Base-by-base conservation (phyloP, 1,140 invertebrate genomes). In the Stegodyphus mimosarum region DNA sequence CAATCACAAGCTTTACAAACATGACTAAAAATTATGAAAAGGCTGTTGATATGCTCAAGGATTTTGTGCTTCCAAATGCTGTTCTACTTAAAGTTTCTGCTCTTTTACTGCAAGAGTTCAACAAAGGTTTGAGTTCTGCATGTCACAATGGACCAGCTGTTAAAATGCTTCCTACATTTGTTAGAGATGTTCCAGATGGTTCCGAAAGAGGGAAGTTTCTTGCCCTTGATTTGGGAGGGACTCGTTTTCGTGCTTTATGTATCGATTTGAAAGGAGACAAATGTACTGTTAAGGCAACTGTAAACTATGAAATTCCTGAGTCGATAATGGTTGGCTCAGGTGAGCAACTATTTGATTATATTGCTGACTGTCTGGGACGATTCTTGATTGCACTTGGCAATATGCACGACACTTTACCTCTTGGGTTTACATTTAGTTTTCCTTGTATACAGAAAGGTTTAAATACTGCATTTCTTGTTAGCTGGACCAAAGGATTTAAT, bases 341-440 rank as follows among this genome's bases (percentile, higher is more conserved):
- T 4, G 91, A 92, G 70, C 17, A 93, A 91, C 91, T 99, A n/a
- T 99, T 99, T 91, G 98, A 99, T 91, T 97, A 99, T 91, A 99
- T 99, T 88, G 98, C 98, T 52, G 94, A 97, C 88, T 99, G 98
- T 92, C 92, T 99, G 88, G 94, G 95, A 4, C 94, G 94, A 85
- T 99, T 99, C 90, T 95, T 95, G 89, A 15, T 51, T 15, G 63
- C 83, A 5, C 13, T 48, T 7, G 63, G 49, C 6, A 5, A 63
- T 11, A 15, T 52, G 5, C 15, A 67, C 9, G 93, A 96, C 88
- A 91, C 94, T 64, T 91, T 99, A 33, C 97, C 98, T 0, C 92
- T 99, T 17, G 98, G 98, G 4, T 99, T 99, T 90, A 99, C 98
- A 0, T 99, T 99, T 91, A 99, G 97, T 88, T 99, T 99, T 90